Evolutionary conservation across 2,797 vertebrate genomes (phyloP), one percentile per base, ranked within the genome.

Genomic region (Apogon hyalosoma): DNA sequence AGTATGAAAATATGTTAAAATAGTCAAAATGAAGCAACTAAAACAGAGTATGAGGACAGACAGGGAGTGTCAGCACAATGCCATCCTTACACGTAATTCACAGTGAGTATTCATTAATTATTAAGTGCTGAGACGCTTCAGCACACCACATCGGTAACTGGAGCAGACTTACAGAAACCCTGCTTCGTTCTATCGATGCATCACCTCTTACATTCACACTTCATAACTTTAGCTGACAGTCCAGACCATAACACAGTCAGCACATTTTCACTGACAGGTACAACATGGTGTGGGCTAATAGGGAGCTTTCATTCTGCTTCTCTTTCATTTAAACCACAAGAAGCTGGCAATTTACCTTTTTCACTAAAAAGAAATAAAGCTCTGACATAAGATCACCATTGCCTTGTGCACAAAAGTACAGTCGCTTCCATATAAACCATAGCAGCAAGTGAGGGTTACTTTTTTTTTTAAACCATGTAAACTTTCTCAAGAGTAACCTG

Each of bases 51-150:
- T 46, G 11, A 55, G 15, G n/a, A 63, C 16, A 15, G 21, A 8
- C 41, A 50, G 10, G 33, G 3, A 24, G 12, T 14, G 13, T 48
- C n/a, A 55, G 52, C 40, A 36, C 51, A 46, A 58, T 2, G 4
- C 31, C 38, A 45, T 59, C 16, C 42, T 60, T 24, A 49, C 47
- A 69, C 21, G 11, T 41, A 28, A 63, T 49, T 45, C 49, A n/a
- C 13, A n/a, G 21, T 4, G 24, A 31, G 63, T 28, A 50, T 58
- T 63, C 43, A 69, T 74, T 49, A 46, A 55, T 73, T 61, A 86
- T 67, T 63, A 6, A 75, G 38, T 24, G 16, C 14, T 43, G 21
- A 1, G 3, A 65, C 58, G 72, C 39, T 21, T 61, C 43, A 59
- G 56, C 41, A 38, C 38, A 19, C 6, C 1, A 19, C 50, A 36